These are phyloP conservation scores for Colossoma macropomum DNA, from an alignment of 2,113 vertebrate species.

Conservation along the genomic window DNA sequence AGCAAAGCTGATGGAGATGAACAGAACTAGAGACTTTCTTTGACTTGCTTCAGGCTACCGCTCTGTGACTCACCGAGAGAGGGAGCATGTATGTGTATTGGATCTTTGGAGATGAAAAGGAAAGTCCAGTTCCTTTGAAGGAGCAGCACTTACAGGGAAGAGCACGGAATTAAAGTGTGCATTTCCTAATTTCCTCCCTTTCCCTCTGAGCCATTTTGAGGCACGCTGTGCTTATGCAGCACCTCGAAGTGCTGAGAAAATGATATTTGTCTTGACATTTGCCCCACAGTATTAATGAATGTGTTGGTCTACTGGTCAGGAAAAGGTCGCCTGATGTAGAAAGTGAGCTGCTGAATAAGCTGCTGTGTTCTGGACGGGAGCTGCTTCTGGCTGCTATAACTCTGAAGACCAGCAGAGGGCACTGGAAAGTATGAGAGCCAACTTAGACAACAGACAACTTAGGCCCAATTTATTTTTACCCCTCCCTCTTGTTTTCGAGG, in stretches of 20 bases:
- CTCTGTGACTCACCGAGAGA: background rate
- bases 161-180: background rate
- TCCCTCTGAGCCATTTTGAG: background rate
- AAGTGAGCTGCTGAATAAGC: background rate
- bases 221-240: background rate
- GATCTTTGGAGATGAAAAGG: background rate
- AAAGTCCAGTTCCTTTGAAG: background rate
- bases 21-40: background rate
- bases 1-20: background rate
- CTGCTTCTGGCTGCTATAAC: background rate
- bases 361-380: background rate
- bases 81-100: background rate
- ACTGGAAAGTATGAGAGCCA: background rate
- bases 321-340: background rate
- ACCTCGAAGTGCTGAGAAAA: background rate
- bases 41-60: background rate
- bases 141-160: background rate
- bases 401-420: conserved; percentile 20
- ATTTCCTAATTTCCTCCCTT: background rate
- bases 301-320: conserved; percentile 17
- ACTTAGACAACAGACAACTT: background rate
- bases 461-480: too few species aligned
- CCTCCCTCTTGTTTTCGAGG: too few species aligned
- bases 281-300: conserved; percentile 11
- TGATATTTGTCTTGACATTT: conserved; percentile 26